Conservation (phyloP, 2,888 invertebrate genomes). For the Alsophila aescularia region DNA sequence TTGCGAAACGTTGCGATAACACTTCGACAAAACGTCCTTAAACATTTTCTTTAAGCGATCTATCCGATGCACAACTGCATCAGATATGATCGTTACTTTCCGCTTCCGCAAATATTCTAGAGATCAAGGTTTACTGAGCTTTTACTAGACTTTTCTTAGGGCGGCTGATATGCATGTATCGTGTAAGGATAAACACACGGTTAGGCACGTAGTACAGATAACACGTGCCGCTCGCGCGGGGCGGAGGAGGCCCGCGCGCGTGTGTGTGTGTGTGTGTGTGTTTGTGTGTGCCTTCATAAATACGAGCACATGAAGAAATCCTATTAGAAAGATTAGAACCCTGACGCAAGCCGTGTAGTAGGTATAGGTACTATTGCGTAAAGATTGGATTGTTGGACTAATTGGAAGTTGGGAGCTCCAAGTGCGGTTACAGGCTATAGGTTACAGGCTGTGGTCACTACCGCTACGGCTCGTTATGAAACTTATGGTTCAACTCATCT, state of each 20-base stretch:
- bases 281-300: constrained; percentile 40
- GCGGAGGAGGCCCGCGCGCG: constrained; percentile 45
- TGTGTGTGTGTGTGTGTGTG: constrained; percentile 41
- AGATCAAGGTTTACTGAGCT: constrained; percentile 46
- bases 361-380: constrained; percentile 35
- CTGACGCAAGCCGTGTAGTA: constrained; percentile 48
- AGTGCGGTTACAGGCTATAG: background rate
- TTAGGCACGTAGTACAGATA: constrained; percentile 45
- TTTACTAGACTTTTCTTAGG: constrained; percentile 13
- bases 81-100: constrained; percentile 31
- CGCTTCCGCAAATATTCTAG: constrained; percentile 44
- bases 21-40: background rate
- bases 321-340: constrained; percentile 52
- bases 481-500: constrained; percentile 2
- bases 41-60: constrained; percentile 1
- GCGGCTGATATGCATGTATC: constrained; percentile 33
- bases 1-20: background rate
- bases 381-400: background rate
- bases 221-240: constrained; percentile 51
- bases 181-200: constrained; percentile 43
- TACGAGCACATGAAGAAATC: constrained; percentile 52
- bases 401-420: background rate
- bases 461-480: constrained; percentile 1
- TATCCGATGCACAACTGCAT: constrained; percentile 2
- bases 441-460: background rate